phyloP scores from a whole-genome alignment of 2,888 invertebrate genomes.

The Eurytoma adleriae region DNA sequence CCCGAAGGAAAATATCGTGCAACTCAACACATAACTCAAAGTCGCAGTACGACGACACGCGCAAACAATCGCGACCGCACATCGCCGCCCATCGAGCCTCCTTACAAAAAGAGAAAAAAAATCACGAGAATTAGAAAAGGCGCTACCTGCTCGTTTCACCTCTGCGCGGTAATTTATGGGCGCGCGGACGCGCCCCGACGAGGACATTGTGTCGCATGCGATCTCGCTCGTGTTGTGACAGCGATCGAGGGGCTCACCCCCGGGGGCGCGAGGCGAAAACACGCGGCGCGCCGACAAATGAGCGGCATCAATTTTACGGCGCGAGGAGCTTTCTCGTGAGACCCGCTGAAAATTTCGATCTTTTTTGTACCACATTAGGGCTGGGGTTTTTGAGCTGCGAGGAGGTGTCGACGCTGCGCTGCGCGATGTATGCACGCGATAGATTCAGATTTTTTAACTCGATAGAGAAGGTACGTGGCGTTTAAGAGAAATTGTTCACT shows the following conservation, averaged over 20 bases:
- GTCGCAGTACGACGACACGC: not conserved
- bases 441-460: too few relatives aligned
- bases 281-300: constrained; percentile 67
- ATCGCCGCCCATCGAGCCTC: too few relatives aligned
- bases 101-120: too few relatives aligned
- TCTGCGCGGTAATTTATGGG: constrained; percentile 68
- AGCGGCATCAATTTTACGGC: constrained; percentile 69
- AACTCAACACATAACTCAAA: too few relatives aligned
- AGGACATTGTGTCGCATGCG: constrained; percentile 38
- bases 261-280: constrained; percentile 65
- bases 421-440: too few relatives aligned
- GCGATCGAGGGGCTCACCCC: constrained; percentile 69
- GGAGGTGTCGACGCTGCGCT: not conserved
- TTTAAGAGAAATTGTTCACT: too few relatives aligned
- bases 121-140: too few relatives aligned
- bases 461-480: too few relatives aligned
- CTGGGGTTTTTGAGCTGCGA: not conserved
- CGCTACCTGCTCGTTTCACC: constrained; percentile 12
- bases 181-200: not conserved
- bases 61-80: not conserved
- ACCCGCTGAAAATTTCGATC: not conserved
- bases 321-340: constrained; percentile 31
- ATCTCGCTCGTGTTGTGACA: constrained; percentile 71
- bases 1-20: too few relatives aligned
- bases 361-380: not conserved